Evolutionary conservation across 2,888 invertebrate genomes (phyloP).

Genomic region (Thera britannica): DNA sequence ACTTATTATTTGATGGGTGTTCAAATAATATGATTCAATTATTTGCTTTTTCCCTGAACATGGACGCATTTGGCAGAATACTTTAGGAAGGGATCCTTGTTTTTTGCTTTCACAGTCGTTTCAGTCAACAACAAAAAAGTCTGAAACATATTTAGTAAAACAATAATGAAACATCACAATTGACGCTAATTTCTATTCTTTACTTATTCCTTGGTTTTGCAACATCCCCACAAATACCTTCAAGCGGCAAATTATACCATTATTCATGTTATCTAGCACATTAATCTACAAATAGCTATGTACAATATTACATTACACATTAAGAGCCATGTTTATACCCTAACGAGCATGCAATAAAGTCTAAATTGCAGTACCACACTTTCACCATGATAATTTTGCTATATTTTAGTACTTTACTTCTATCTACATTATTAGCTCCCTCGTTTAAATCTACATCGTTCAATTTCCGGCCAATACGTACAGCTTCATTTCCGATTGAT

Average conservation of each 20-base stretch:
- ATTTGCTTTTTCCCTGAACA: constrained; percentile 25
- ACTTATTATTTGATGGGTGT: too few relatives aligned
- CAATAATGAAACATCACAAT: too few relatives aligned
- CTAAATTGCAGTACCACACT: constrained; percentile 16
- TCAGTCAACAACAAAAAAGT: too few relatives aligned
- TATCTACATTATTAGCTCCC: constrained; percentile 23
- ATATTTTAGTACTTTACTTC: constrained; percentile 11
- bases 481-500: constrained; percentile 44
- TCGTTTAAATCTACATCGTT: constrained; percentile 46
- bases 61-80: constrained; percentile 26
- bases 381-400: constrained; percentile 6
- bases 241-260: constrained; percentile 22
- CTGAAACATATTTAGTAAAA: too few relatives aligned
- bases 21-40: constrained; percentile 26
- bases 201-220: constrained; percentile 11
- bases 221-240: constrained; percentile 22
- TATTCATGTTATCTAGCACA: constrained; percentile 30
- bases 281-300: constrained; percentile 29
- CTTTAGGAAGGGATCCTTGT: constrained; percentile 25
- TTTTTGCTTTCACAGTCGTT: too few relatives aligned
- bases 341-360: constrained; percentile 19
- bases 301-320: constrained; percentile 18
- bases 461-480: constrained; percentile 51
- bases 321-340: constrained; percentile 8
- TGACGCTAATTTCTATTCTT: not conserved